phyloP scores from a whole-genome alignment of 2,113 vertebrate species.

The Ictidomys tridecemlineatus region DNA sequence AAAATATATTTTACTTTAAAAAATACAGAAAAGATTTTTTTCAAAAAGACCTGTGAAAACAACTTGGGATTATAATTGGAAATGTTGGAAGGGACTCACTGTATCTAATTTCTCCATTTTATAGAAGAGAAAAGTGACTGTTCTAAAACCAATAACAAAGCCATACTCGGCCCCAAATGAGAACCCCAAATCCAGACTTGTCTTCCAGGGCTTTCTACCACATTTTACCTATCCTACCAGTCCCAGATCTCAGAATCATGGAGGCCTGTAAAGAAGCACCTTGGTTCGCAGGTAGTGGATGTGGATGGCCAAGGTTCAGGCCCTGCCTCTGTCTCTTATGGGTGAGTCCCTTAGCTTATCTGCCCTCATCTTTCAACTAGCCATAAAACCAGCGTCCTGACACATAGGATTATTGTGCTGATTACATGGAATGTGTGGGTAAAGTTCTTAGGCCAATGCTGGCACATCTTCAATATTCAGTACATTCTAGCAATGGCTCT shows the following conservation, averaged over 20 bases:
- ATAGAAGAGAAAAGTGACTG: neutral
- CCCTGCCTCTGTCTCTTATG: neutral
- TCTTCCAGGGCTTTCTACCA: neutral
- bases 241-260: neutral
- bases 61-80: neutral
- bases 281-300: too few species aligned
- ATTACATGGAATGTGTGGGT: neutral
- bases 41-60: neutral
- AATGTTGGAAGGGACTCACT: neutral
- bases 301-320: neutral
- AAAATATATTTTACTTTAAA: neutral
- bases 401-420: neutral
- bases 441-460: neutral
- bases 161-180: neutral
- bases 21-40: neutral
- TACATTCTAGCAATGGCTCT: neutral
- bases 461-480: neutral
- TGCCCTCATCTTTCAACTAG: neutral
- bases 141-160: neutral
- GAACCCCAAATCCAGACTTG: neutral
- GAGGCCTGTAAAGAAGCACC: neutral
- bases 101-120: neutral
- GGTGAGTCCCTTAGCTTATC: neutral
- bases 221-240: rapidly evolving
- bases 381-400: neutral